Evolutionary conservation across 2,888 invertebrate genomes (phyloP), one percentile per base, ranked within the genome.

Genomic region (Branchipolynoe longqiensis): DNA sequence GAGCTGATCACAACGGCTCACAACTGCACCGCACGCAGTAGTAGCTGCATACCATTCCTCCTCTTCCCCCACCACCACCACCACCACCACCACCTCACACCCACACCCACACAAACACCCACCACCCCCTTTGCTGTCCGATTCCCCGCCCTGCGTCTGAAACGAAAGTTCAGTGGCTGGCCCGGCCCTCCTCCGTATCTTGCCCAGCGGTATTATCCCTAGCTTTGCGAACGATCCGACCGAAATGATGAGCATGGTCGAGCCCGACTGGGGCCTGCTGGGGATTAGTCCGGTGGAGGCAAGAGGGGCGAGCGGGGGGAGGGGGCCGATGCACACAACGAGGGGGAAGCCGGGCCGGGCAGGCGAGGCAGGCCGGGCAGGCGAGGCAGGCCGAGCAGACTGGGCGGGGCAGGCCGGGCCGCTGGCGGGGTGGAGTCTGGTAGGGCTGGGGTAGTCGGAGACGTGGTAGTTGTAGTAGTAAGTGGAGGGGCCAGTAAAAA

Each of bases 181-280:
- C 18, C 8, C 48, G 18, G 48, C 8, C 48, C 8, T 8, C 38
- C 38, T 38, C 69, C 33, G 25, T 69, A 69, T 69, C 69, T 36
- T 31, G 31, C n/a, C n/a, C n/a, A n/a, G 6, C 36, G 36, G 69
- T 69, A 69, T 69, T 36, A 69, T 69, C 69, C 69, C 38, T 18
- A 33, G 69, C 69, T 69, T 62, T 62, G 62, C 28, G 62, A 31
- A 62, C 62, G 69, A 33, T 69, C 38, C 36, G 36, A 4, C 69
- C 69, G 69, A 69, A 78, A 41, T 18, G 78, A 78, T 78, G 78
- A 48, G 41, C 28, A 78, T 78, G 25, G 14, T 41, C 28, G 22
- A 33, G 78, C 48, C 48, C 25, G n/a, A n/a, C n/a, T 25, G 41
- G 78, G 78, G 78, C 41, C 48, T 54, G 48, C 48, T 28, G 41